These are phyloP conservation scores for Cephus runcator DNA, from an alignment of 2,888 invertebrate species.

Conservation along the genomic window DNA sequence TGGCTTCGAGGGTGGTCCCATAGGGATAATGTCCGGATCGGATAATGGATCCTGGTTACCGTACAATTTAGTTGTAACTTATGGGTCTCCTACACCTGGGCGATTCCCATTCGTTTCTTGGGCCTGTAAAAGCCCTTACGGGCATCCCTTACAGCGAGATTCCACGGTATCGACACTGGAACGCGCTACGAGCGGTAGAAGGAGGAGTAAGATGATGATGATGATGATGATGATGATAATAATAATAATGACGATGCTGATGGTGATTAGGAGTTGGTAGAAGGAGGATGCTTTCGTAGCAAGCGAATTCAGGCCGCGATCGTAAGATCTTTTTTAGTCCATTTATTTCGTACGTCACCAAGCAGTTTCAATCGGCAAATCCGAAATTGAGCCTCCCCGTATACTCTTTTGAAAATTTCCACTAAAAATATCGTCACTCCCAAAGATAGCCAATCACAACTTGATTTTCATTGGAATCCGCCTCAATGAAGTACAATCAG, in stretches of 20 bases:
- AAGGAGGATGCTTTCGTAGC: background rate
- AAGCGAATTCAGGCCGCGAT: background rate
- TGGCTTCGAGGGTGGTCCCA: slow-evolving; percentile 32
- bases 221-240: background rate
- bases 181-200: background rate
- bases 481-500: background rate
- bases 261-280: background rate
- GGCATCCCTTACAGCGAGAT: background rate
- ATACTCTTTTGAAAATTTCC: background rate
- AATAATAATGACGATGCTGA: background rate
- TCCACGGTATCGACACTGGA: background rate
- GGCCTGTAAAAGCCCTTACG: background rate
- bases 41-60: slow-evolving; percentile 43
- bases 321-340: background rate
- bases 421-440: background rate
- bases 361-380: background rate
- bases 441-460: background rate
- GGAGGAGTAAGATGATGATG: background rate
- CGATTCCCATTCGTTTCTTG: slow-evolving; percentile 9
- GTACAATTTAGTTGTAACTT: slow-evolving; percentile 43
- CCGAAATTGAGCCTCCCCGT: background rate
- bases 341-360: background rate
- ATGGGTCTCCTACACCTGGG: slow-evolving; percentile 25
- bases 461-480: background rate
- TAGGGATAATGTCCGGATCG: slow-evolving; percentile 23